Percentiles rank a stretch among this genome's conserved stretches.
Evolutionary conservation across 2,797 vertebrate genomes (phyloP).

Genomic region (Acipenser oxyrinchus): DNA sequence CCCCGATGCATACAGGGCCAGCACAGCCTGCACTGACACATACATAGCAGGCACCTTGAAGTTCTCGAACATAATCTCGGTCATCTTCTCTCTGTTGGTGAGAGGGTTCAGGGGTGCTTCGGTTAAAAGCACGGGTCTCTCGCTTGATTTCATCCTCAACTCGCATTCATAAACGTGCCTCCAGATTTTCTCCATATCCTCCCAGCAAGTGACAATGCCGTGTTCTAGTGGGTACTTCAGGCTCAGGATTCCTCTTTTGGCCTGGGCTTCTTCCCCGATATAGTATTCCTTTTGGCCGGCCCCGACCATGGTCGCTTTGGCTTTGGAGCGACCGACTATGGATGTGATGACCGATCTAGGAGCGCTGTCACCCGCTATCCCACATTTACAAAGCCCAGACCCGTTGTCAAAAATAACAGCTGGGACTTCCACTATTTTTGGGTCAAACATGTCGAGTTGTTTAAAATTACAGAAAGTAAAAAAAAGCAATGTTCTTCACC

Average conservation of each 20-base stretch:
- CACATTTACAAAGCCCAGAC: constrained; percentile 17
- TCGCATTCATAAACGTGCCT: constrained; percentile 18
- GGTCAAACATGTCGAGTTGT: too few species aligned
- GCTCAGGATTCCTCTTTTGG: constrained; percentile 10
- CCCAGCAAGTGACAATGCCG: constrained; percentile 39
- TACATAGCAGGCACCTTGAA: constrained; percentile 43
- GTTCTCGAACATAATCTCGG: constrained; percentile 25
- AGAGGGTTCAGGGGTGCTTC: constrained; percentile 14
- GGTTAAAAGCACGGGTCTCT: constrained; percentile 21
- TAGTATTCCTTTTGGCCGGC: background rate
- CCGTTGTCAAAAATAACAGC: constrained; percentile 7
- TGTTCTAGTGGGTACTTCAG: constrained; percentile 6
- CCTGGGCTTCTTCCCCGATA: constrained; percentile 1
- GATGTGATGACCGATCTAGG: constrained; percentile 1
- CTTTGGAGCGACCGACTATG: constrained; percentile 16
- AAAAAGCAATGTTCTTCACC: too few species aligned
- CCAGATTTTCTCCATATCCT: constrained; percentile 54
- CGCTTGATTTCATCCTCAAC: constrained; percentile 24
- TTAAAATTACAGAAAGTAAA: too few species aligned
- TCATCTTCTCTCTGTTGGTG: constrained; percentile 12
- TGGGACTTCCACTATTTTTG: background rate
- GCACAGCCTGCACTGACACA: constrained; percentile 38
- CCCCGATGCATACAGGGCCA: constrained; percentile 41
- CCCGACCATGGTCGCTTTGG: background rate
- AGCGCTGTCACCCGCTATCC: constrained; percentile 16